Evolutionary conservation across 2,888 invertebrate species (phyloP).

Genomic region (Resseliella maxima): DNA sequence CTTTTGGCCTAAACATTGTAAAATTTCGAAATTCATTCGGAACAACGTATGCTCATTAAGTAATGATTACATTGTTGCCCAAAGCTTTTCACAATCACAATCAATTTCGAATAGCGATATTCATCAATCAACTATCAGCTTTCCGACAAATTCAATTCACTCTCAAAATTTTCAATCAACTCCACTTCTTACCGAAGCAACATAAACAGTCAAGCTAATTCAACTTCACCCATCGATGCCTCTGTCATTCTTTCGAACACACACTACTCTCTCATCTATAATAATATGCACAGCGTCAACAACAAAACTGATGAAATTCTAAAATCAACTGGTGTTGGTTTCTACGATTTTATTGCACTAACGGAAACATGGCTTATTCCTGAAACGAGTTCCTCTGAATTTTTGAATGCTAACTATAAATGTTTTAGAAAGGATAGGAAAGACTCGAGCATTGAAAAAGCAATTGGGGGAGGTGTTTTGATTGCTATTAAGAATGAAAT

Average conservation of each 20-base stretch:
- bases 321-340: neutral
- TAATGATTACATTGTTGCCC: neutral
- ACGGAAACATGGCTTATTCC: conserved; percentile 40
- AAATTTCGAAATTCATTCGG: neutral
- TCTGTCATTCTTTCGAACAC: neutral
- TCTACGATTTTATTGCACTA: neutral
- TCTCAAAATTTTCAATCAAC: neutral
- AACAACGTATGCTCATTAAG: neutral
- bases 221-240: too few relatives aligned
- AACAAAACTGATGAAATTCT: neutral
- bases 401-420: neutral
- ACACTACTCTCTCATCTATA: neutral
- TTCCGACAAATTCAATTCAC: neutral
- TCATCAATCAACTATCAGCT: neutral
- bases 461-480: neutral
- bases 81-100: neutral
- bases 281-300: neutral
- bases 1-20: neutral
- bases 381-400: neutral
- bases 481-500: neutral
- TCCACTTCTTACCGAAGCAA: neutral
- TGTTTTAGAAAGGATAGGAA: neutral
- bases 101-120: too few relatives aligned
- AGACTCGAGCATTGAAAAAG: neutral
- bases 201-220: too few relatives aligned